A percentile compares a stretch with the other conserved stretches of the same genome.
phyloP scores from a whole-genome alignment of 2,888 invertebrate species.

The Drosophila cognata region DNA sequence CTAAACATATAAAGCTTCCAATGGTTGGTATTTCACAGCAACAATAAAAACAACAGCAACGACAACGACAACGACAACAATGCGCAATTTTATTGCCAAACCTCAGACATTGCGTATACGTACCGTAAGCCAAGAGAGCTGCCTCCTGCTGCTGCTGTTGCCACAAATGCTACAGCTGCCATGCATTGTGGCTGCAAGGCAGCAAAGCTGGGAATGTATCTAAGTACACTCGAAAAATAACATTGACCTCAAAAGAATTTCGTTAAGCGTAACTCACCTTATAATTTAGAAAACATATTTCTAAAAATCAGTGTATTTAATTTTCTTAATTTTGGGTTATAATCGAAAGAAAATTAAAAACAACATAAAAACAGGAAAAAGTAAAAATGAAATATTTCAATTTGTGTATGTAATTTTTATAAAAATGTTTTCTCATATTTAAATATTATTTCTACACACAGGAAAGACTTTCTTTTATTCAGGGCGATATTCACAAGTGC shows the following conservation, averaged over 20 bases:
- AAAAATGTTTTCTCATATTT: background rate
- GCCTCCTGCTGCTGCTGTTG: conserved; percentile 38
- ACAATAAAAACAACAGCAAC: conserved; percentile 31
- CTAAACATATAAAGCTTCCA: conserved; percentile 78
- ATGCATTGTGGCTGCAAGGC: conserved; percentile 59
- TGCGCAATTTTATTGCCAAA: conserved; percentile 76
- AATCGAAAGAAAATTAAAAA: background rate
- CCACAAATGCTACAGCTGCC: conserved; percentile 68
- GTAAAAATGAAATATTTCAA: too few species aligned
- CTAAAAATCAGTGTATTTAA: background rate
- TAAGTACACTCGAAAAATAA: background rate
- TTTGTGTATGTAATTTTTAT: background rate
- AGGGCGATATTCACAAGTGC: background rate
- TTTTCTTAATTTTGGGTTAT: background rate
- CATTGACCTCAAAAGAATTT: background rate
- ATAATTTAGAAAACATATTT: too few species aligned
- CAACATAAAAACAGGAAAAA: too few species aligned
- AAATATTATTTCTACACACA: background rate
- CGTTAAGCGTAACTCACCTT: too few species aligned
- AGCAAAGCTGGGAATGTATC: conserved; percentile 33
- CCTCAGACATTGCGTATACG: conserved; percentile 77
- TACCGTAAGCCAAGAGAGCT: conserved; percentile 60
- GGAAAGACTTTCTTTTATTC: background rate
- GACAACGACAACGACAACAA: conserved; percentile 57
- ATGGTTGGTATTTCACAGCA: conserved; percentile 69